Conservation (phyloP, 2,888 invertebrate species). For the Alloscopus bannaensis region DNA sequence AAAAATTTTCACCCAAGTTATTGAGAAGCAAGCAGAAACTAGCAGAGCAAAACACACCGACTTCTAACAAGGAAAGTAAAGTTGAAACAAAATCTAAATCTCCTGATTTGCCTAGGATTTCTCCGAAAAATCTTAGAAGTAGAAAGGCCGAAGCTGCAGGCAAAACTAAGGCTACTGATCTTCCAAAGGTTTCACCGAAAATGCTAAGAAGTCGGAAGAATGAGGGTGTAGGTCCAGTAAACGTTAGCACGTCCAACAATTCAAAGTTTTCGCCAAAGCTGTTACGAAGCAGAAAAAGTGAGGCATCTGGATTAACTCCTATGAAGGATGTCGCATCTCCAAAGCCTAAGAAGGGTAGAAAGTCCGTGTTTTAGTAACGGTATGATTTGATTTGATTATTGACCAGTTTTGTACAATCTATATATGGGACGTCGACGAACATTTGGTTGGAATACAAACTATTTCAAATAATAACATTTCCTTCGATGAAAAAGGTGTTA, state of each 20-base stretch:
- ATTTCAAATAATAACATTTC: too few relatives aligned
- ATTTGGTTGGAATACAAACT: too few relatives aligned
- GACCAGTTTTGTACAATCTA: too few relatives aligned
- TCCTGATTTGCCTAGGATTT: conserved; percentile 27
- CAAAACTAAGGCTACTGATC: neutral
- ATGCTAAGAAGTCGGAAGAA: conserved; percentile 20
- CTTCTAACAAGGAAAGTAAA: neutral
- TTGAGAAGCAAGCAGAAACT: conserved; percentile 5
- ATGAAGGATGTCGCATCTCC: too few relatives aligned
- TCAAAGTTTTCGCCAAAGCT: conserved; percentile 60
- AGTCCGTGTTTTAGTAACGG: too few relatives aligned
- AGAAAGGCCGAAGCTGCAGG: conserved; percentile 21
- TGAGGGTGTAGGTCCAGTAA: conserved; percentile 2
- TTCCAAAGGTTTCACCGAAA: conserved; percentile 44
- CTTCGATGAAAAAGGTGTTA: too few relatives aligned
- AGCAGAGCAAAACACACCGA: conserved; percentile 10
- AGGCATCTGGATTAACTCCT: too few relatives aligned
- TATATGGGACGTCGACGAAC: too few relatives aligned
- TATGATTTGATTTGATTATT: too few relatives aligned
- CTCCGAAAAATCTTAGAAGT: conserved; percentile 34
- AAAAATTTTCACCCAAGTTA: conserved; percentile 13
- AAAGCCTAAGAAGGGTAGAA: too few relatives aligned
- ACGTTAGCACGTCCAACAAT: conserved; percentile 3
- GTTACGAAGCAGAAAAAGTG: conserved; percentile 51
- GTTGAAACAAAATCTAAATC: neutral